Conservation (phyloP, 1,140 invertebrate species). For the Metopolophium dirhodum region DNA sequence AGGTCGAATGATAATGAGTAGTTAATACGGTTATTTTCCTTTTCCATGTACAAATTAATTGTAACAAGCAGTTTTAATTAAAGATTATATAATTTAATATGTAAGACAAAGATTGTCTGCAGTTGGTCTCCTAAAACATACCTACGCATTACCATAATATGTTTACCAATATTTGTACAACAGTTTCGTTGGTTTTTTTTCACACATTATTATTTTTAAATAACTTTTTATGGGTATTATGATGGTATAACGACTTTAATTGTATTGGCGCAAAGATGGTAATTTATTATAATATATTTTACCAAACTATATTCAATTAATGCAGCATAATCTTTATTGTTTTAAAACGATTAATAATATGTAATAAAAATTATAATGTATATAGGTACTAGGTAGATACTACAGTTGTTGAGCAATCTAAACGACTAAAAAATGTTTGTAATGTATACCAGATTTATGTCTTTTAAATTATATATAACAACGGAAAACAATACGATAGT, state of each 20-base stretch:
- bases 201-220: background rate
- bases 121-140: background rate
- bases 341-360: background rate
- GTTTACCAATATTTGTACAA: background rate
- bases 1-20: background rate
- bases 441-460: background rate
- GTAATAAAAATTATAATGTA: background rate
- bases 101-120: background rate
- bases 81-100: background rate
- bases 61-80: background rate
- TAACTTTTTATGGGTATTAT: no score
- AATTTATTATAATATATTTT: background rate
- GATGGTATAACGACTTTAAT: background rate
- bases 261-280: background rate
- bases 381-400: background rate
- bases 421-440: background rate
- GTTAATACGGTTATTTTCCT: background rate
- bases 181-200: background rate
- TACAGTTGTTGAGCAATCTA: background rate
- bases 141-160: background rate
- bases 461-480: background rate
- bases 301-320: background rate
- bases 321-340: background rate
- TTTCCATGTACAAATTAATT: background rate
- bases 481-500: background rate